Base-by-base conservation (phyloP, 1,140 invertebrate genomes). In the Semibalanus balanoides region DNA sequence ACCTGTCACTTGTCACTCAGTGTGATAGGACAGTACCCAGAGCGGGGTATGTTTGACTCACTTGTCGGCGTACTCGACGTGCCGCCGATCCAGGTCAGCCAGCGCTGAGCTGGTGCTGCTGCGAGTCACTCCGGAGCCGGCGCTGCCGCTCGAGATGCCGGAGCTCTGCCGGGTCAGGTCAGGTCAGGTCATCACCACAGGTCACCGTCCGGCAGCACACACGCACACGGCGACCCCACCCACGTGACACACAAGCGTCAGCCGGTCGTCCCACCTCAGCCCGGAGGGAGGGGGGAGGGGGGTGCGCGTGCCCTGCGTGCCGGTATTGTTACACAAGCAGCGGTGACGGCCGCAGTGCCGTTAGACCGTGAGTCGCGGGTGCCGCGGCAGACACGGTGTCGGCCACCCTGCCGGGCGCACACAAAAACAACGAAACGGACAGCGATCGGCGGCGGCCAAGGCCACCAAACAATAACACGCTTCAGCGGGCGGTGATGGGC, bases 21-120 rank as follows among this genome's bases (percentile, higher is more conserved):
- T n/a, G n/a, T n/a, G n/a, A n/a, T n/a, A n/a, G n/a, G n/a, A n/a
- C n/a, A n/a, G n/a, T n/a, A n/a, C n/a, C n/a, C n/a, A n/a, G n/a
- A n/a, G n/a, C n/a, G n/a, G n/a, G n/a, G n/a, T n/a, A 35, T 71
- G 28, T 25, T 77, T 35, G 11, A 84, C 88, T 86, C 82, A 92
- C 91, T 92, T 92, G 78, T 90, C 89, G 73, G 90, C 88, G 74
- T 91, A 83, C 79, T 92, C 79, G 80, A 80, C 74, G 82, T 82
- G 27, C 79, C 80, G 75, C 91, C 89, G 75, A 75, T 88, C 83
- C 78, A 91, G 90, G 74, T 88, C 86, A 80, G 91, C 90, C 76
- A 93, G 83, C 19, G 90, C 90, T 1, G 90, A 92, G 81, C 90
- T 92, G 5, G 91, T 92, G 81, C 89, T 93, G 83, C 91, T 92